Conservation (phyloP, 2,797 vertebrate species). For the Alcedo quadribrachys region DNA sequence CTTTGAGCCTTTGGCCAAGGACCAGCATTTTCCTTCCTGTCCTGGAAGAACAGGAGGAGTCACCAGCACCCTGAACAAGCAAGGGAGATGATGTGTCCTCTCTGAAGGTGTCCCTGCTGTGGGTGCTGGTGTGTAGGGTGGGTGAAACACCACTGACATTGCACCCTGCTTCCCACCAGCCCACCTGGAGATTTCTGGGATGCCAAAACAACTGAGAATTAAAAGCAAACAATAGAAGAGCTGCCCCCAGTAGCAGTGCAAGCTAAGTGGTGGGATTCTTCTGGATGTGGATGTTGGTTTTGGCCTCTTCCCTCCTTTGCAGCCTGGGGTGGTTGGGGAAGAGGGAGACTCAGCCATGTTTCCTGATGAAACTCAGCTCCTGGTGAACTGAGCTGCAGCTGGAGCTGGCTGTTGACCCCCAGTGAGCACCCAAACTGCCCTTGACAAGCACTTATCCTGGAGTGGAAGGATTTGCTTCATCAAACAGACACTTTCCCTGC, state of each 20-base stretch:
- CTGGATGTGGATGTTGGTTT: not conserved
- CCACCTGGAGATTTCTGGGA: not conserved
- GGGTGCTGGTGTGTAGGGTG: not conserved
- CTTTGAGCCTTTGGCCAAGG: not conserved
- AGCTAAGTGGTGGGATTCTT: not conserved
- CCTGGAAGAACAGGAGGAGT: not conserved
- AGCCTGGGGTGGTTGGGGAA: fast-evolving
- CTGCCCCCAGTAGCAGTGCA: too few species aligned
- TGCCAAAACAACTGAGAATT: not conserved
- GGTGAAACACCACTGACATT: too few species aligned
- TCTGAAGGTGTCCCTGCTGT: fast-evolving
- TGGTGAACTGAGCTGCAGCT: not conserved
- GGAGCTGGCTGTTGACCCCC: not conserved
- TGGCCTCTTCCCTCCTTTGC: not conserved
- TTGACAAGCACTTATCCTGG: not conserved
- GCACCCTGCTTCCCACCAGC: not conserved
- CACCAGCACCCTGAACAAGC: not conserved
- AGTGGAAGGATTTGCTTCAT: not conserved
- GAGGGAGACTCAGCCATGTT: not conserved
- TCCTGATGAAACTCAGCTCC: not conserved
- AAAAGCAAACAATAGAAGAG: not conserved
- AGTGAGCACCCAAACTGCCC: not conserved
- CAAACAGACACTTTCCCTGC: not conserved
- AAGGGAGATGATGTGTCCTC: not conserved
- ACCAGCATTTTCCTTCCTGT: not conserved